A percentile compares a stretch with the other conserved stretches of the same genome.
phyloP scores from a whole-genome alignment of 2,113 vertebrate genomes.

The Fulmarus glacialis region DNA sequence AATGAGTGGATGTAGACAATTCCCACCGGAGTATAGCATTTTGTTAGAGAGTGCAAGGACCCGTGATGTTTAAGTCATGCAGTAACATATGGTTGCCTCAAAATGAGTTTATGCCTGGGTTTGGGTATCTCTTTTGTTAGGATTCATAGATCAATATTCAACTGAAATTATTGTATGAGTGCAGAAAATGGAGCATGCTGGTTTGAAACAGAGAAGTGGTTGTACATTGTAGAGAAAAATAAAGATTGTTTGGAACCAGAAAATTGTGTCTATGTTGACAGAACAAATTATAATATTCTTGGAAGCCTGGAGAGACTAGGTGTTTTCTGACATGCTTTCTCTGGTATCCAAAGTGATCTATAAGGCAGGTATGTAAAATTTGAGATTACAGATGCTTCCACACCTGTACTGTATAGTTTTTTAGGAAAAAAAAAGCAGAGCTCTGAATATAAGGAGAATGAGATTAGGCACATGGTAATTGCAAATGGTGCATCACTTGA shows the following conservation, averaged over 20 bases:
- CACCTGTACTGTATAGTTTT: not conserved
- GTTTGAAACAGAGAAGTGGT: not conserved
- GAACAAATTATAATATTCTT: not conserved
- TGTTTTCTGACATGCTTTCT: not conserved
- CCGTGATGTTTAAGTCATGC: not conserved
- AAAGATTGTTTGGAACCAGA: not conserved
- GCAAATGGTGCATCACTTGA: not conserved
- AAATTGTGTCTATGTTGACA: not conserved
- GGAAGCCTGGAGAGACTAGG: not conserved
- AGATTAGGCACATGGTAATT: not conserved
- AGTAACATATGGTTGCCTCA: not conserved
- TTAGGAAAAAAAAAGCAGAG: not conserved
- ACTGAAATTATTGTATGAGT: not conserved
- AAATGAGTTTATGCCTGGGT: not conserved
- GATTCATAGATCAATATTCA: not conserved
- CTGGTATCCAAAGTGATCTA: not conserved
- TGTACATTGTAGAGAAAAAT: not conserved
- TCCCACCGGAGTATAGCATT: not conserved
- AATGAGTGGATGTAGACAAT: not conserved
- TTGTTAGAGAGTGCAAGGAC: not conserved
- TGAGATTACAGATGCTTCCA: not conserved
- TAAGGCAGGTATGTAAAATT: accelerated
- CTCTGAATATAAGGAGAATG: not conserved
- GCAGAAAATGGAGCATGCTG: not conserved
- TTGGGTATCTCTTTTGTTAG: not conserved